Conservation (phyloP, 1,140 invertebrate species). For the Heliothis virescens region DNA sequence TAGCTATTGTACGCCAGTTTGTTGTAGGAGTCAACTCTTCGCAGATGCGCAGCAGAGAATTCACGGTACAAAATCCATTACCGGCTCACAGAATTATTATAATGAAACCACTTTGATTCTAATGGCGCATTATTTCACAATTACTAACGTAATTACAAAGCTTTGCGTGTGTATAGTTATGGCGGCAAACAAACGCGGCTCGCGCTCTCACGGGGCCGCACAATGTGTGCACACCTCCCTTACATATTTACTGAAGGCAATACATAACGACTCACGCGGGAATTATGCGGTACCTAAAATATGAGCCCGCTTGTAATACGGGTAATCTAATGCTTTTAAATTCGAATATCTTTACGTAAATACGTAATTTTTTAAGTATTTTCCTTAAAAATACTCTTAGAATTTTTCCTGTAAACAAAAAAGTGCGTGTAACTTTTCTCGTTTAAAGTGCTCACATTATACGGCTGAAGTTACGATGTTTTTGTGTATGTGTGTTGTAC, state of each 20-base stretch:
- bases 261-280: constrained; percentile 43
- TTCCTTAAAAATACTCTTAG: neutral
- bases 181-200: constrained; percentile 13
- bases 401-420: constrained; percentile 6
- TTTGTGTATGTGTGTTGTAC: neutral
- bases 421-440: neutral
- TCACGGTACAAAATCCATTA: neutral
- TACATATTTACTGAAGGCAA: constrained; percentile 46
- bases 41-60: neutral
- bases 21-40: no score
- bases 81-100: neutral
- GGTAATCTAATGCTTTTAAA: constrained; percentile 32
- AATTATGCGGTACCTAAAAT: constrained; percentile 38
- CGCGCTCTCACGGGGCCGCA: neutral
- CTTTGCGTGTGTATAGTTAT: constrained; percentile 10
- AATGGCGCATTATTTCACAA: constrained; percentile 34
- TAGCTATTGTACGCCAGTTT: no score
- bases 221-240: constrained; percentile 36
- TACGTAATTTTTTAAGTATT: constrained; percentile 4
- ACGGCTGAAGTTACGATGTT: constrained; percentile 19
- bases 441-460: constrained; percentile 11
- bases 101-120: constrained; percentile 21
- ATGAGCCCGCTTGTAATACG: constrained; percentile 26
- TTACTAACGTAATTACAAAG: constrained; percentile 32
- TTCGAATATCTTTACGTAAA: constrained; percentile 25